Conservation (phyloP, 2,888 invertebrate genomes). For the Creontiades dilutus region DNA sequence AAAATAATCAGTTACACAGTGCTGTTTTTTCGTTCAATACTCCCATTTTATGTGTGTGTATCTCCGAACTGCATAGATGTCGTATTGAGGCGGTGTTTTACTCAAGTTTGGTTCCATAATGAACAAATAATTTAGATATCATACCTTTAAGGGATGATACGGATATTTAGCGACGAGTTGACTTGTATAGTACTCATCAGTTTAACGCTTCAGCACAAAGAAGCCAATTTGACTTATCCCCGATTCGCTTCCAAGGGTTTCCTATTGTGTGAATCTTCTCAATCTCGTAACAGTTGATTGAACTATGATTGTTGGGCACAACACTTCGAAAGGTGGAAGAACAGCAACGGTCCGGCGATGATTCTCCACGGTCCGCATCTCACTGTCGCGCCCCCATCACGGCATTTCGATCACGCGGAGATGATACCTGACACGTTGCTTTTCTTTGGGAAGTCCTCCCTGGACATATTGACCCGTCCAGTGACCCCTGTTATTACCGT, state of each 20-base stretch:
- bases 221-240: too few relatives aligned
- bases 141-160: too few relatives aligned
- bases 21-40: too few relatives aligned
- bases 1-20: too few relatives aligned
- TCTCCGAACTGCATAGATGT: too few relatives aligned
- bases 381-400: conserved; percentile 2
- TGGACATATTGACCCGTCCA: conserved; percentile 13
- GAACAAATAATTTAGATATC: too few relatives aligned
- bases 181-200: too few relatives aligned
- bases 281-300: neutral
- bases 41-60: too few relatives aligned
- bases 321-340: neutral
- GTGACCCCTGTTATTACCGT: conserved; percentile 36
- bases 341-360: neutral
- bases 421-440: conserved; percentile 28
- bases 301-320: neutral
- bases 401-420: conserved; percentile 1
- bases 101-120: too few relatives aligned
- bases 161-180: too few relatives aligned
- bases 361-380: conserved; percentile 2
- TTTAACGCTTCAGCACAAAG: too few relatives aligned
- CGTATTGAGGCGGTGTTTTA: too few relatives aligned
- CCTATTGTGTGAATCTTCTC: neutral
- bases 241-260: neutral
- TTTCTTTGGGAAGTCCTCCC: neutral